These are phyloP conservation scores for Blastobasis adustella DNA, from an alignment of 2,888 invertebrate species.

Conservation along the genomic window DNA sequence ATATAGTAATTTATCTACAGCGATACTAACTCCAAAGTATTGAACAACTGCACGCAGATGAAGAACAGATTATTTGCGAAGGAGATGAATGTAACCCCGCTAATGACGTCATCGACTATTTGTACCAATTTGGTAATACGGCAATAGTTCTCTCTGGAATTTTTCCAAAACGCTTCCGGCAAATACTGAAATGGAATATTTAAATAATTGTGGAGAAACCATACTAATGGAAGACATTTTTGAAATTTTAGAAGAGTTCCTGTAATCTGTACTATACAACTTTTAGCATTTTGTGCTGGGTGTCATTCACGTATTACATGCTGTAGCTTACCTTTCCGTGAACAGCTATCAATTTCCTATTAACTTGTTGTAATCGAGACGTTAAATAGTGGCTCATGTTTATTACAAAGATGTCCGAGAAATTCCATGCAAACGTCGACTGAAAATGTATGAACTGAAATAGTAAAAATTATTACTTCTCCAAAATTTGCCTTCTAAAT, in stretches of 20 bases:
- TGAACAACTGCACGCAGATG: conserved; percentile 82
- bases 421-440: conserved; percentile 83
- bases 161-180: conserved; percentile 79
- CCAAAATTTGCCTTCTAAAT: no score
- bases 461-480: no score
- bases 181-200: conserved; percentile 52
- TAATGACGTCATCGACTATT: conserved; percentile 77
- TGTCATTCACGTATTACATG: no score
- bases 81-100: conserved; percentile 78
- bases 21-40: conserved; percentile 75
- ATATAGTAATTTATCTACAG: no score
- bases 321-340: conserved; percentile 49
- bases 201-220: no score
- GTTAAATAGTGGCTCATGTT: conserved; percentile 80
- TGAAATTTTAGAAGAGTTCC: no score
- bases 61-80: conserved; percentile 83
- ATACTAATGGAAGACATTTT: no score
- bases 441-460: conserved; percentile 73
- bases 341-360: conserved; percentile 51
- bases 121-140: conserved; percentile 75
- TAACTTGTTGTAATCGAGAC: conserved; percentile 77
- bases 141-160: conserved; percentile 78
- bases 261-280: no score
- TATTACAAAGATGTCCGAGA: conserved; percentile 82
- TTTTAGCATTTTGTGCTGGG: no score